Conservation (phyloP, 1,140 invertebrate species). For the Zaprionus ghesquierei region DNA sequence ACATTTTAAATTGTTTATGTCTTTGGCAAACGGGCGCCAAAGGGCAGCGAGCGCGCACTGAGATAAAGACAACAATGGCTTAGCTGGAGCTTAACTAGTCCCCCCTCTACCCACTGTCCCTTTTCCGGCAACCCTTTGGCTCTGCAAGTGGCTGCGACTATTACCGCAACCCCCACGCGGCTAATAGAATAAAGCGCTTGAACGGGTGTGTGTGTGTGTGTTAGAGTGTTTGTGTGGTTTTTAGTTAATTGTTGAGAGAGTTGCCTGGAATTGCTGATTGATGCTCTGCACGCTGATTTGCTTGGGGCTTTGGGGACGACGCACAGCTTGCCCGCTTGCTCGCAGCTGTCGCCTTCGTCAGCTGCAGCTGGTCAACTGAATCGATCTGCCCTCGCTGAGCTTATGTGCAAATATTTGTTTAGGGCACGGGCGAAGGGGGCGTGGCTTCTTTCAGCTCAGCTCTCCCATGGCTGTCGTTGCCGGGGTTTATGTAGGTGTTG, state of each 20-base stretch:
- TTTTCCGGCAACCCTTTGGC: background rate
- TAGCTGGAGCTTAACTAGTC: background rate
- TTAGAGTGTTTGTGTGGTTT: constrained; percentile 17
- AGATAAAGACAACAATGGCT: constrained; percentile 41
- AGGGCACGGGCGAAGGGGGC: background rate
- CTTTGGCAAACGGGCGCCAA: constrained; percentile 38
- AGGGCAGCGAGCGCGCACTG: constrained; percentile 30
- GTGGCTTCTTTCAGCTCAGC: constrained; percentile 15
- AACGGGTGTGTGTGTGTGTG: background rate
- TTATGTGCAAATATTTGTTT: constrained; percentile 66
- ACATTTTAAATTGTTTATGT: constrained; percentile 80
- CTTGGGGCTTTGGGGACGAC: constrained; percentile 60
- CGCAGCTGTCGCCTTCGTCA: constrained; percentile 51
- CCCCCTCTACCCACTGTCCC: background rate
- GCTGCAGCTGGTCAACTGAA: constrained; percentile 10
- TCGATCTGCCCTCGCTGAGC: constrained; percentile 1
- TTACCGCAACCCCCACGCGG: constrained; percentile 36
- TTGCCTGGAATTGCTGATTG: constrained; percentile 50
- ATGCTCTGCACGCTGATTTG: constrained; percentile 60
- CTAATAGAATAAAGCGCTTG: constrained; percentile 58
- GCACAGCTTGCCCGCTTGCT: constrained; percentile 47
- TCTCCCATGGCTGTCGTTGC: background rate
- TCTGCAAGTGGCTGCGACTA: background rate
- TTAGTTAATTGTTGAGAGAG: constrained; percentile 72
- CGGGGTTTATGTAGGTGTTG: constrained; percentile 56